Evolutionary conservation across 2,888 invertebrate genomes (phyloP).

Genomic region (Cataglyphis livida): DNA sequence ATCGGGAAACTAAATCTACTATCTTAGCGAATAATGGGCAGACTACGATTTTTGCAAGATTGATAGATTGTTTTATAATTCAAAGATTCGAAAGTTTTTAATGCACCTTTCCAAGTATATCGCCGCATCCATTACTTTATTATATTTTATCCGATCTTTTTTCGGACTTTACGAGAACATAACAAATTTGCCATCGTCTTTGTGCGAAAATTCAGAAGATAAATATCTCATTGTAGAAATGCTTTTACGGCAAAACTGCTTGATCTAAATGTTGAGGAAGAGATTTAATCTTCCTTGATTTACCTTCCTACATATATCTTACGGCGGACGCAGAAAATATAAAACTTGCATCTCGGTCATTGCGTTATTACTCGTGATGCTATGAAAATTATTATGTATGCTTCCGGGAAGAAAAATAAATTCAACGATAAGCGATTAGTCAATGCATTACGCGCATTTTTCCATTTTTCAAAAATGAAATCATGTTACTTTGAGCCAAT

Average conservation of each 20-base stretch:
- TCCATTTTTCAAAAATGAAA: slow-evolving; percentile 35
- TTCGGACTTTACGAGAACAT: slow-evolving; percentile 58
- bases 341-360: slow-evolving; percentile 17
- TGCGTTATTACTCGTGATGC: slow-evolving; percentile 10
- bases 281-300: slow-evolving; percentile 45
- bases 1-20: not conserved
- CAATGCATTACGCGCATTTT: not conserved
- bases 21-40: not conserved
- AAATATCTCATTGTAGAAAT: slow-evolving; percentile 38
- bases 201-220: slow-evolving; percentile 53
- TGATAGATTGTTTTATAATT: slow-evolving; percentile 34
- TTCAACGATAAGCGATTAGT: slow-evolving; percentile 1
- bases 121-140: slow-evolving; percentile 71
- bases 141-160: slow-evolving; percentile 52
- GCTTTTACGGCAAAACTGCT: slow-evolving; percentile 11
- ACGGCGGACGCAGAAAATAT: slow-evolving; percentile 20
- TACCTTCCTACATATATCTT: not conserved
- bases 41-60: not conserved
- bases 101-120: slow-evolving; percentile 54
- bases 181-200: slow-evolving; percentile 69
- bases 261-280: slow-evolving; percentile 32
- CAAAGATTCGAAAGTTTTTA: slow-evolving; percentile 47
- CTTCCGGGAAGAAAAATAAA: not conserved
- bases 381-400: not conserved
- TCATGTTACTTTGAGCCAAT: slow-evolving; percentile 3